Percentiles rank a stretch among this genome's conserved stretches.
phyloP scores from a whole-genome alignment of 35 echinoderm and acorn worm genomes.

The Acanthaster planci region DNA sequence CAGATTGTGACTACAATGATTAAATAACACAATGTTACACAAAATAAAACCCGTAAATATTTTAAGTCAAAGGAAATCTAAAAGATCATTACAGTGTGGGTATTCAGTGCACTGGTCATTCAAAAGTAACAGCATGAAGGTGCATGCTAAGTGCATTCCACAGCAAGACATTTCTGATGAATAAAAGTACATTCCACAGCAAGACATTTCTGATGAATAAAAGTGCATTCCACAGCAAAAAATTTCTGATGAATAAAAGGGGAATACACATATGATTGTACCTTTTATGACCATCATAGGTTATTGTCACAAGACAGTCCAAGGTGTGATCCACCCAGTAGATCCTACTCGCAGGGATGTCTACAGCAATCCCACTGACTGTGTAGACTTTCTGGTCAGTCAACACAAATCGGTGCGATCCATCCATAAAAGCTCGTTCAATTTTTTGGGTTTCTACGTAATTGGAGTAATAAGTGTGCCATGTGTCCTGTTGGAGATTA shows the following conservation, averaged over 20 bases:
- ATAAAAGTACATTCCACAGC: background rate
- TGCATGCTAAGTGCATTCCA: background rate
- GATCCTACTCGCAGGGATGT: conserved; percentile 65
- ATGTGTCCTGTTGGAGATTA: no score
- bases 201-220: no score
- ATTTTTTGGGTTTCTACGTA: background rate
- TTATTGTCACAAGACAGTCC: conserved; percentile 62
- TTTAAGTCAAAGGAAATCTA: no score
- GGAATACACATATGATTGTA: background rate
- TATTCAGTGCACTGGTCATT: no score
- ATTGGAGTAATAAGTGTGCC: background rate
- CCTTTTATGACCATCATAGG: conserved; percentile 77
- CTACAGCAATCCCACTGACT: conserved; percentile 50
- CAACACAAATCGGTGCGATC: conserved; percentile 40
- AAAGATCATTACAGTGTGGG: no score
- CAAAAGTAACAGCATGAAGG: no score
- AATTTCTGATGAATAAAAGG: no score
- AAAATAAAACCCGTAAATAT: no score
- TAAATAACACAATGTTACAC: no score
- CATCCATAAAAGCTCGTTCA: conserved; percentile 76
- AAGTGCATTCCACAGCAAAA: no score
- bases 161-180: background rate
- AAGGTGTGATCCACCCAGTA: conserved; percentile 75
- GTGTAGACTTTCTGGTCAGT: conserved; percentile 46
- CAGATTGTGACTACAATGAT: no score